Base-by-base conservation (phyloP, 2,888 invertebrate genomes). In the Nymphalis urticae region DNA sequence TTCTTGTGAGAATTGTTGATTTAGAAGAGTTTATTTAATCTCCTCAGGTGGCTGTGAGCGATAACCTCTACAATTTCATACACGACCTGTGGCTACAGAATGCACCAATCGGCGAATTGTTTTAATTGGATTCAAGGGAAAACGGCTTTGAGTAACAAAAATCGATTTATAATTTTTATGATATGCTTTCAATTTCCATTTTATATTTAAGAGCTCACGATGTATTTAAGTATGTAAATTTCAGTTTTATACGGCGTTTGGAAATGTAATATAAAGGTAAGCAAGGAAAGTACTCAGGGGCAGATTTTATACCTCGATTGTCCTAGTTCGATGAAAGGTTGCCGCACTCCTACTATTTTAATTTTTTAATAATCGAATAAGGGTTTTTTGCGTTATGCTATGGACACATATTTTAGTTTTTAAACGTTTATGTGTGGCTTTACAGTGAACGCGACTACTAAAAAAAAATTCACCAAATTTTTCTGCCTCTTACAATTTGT, bases 81-180 rank as follows among this genome's bases (percentile, higher is more conserved):
- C 99, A 99, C 83, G 96, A 97, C 81, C 91, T 99, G 84, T 99
- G 99, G 99, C 95, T 99, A 51, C 96, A 98, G 85, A 98, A 98
- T 88, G 98, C 99, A 36, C 99, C 99, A 0, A 98, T 99, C 79
- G 99, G 98, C 62, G 98, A 99, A 88, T 94, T 99, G 42, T 97
- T 71, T 73, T 58, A 58, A 42, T 42, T 27, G 27, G 54, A 16
- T 56, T n/a, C 19, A 58, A 19, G 19, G 36, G 4, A 17, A 13
- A 17, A 9, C 32, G 13, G 42, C 13, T 42, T 42, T 1, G 2
- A 42, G 10, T 42, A 13, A 13, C 10, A 42, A 42, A 42, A 13
- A 42, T 13, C 13, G n/a, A n/a, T 24, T 24, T 56, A 58, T 58
- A 58, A 42, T 42, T 19, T 19, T 19, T 36, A 58, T 36, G 10